These are phyloP conservation scores for Climacteris rufus DNA, from an alignment of 2,113 vertebrate species.

Conservation along the genomic window DNA sequence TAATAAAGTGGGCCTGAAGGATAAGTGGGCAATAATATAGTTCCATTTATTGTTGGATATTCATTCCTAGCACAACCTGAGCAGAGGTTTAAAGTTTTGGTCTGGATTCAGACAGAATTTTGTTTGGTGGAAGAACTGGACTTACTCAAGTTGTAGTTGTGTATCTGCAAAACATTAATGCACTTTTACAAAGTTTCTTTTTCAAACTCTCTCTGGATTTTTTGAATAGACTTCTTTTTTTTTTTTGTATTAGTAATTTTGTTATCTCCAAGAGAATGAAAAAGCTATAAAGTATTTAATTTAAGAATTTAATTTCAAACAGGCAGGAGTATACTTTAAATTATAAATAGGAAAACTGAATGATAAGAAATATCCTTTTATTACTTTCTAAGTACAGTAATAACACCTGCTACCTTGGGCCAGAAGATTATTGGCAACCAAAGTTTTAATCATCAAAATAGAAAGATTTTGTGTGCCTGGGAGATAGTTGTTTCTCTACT, in stretches of 20 bases:
- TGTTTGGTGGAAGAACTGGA: background rate
- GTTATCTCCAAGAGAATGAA: conserved; percentile 1
- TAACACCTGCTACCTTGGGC: conserved; percentile 41
- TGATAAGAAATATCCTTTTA: conserved; percentile 55
- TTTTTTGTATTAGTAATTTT: background rate
- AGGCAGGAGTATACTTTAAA: conserved; percentile 33
- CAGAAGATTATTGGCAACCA: conserved; percentile 58
- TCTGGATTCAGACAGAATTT: background rate
- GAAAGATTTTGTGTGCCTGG: conserved; percentile 45
- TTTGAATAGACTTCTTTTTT: background rate
- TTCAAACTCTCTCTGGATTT: background rate
- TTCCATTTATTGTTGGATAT: background rate
- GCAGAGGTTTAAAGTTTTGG: background rate
- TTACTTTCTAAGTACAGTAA: conserved; percentile 51
- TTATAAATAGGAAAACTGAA: conserved; percentile 55
- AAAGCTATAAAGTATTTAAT: conserved; percentile 37
- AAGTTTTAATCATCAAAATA: conserved; percentile 69
- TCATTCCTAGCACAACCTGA: background rate
- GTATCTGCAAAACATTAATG: background rate
- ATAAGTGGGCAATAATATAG: fast-evolving
- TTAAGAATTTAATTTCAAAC: conserved; percentile 59
- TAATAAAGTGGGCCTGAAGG: background rate
- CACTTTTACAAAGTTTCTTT: background rate
- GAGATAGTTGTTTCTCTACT: conserved; percentile 49
- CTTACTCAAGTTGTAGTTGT: background rate